Conservation (phyloP, 92 coral and sea anemone species). For the Bergia puertoricense region DNA sequence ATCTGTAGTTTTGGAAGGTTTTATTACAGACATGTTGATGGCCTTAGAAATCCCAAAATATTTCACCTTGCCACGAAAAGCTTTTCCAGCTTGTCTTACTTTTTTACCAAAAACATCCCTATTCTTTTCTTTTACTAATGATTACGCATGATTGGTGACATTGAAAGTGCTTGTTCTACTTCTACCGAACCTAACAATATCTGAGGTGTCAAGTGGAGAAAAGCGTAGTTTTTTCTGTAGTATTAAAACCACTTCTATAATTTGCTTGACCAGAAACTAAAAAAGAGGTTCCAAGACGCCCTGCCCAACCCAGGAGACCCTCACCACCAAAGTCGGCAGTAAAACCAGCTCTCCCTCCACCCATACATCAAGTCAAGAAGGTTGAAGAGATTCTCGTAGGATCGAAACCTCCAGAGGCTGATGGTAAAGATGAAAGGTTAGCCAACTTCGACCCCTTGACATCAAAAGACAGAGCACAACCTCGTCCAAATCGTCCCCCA, state of each 20-base stretch:
- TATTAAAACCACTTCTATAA: not conserved
- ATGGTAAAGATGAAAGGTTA: slow-evolving; percentile 42
- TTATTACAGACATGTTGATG: too few species aligned
- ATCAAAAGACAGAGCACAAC: slow-evolving; percentile 23
- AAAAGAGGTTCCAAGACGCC: slow-evolving; percentile 54
- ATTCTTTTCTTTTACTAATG: too few species aligned
- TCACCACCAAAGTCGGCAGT: slow-evolving; percentile 76
- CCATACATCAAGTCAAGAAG: slow-evolving; percentile 43
- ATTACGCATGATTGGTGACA: too few species aligned
- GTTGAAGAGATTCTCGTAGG: slow-evolving; percentile 50
- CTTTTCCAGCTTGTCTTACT: too few species aligned
- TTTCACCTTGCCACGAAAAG: too few species aligned
- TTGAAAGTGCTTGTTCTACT: too few species aligned
- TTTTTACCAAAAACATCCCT: too few species aligned
- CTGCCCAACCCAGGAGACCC: slow-evolving; percentile 75
- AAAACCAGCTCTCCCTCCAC: slow-evolving; percentile 51
- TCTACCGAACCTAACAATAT: too few species aligned
- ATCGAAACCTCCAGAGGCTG: slow-evolving; percentile 45
- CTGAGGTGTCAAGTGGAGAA: too few species aligned
- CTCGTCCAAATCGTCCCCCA: slow-evolving; percentile 74
- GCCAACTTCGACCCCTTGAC: slow-evolving; percentile 72
- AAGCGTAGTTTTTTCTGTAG: not conserved
- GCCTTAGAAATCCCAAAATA: too few species aligned
- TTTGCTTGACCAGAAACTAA: not conserved
- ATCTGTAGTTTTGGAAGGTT: too few species aligned